Evolutionary conservation across 2,797 vertebrate species (phyloP).

Genomic region (Agapornis canus): DNA sequence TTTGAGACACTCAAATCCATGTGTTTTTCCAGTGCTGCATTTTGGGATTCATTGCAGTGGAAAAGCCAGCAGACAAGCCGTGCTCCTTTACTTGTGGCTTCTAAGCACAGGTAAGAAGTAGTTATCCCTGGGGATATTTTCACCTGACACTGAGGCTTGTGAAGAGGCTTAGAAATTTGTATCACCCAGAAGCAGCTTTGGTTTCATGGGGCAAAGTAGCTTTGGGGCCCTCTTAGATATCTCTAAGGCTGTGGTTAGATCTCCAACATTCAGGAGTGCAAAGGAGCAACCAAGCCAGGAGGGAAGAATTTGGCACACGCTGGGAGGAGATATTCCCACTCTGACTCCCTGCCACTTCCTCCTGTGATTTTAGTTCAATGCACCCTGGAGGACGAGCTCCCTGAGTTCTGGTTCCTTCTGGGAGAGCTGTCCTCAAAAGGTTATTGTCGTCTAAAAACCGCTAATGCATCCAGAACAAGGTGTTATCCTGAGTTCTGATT

Average conservation of each 20-base stretch:
- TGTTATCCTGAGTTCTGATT: not conserved
- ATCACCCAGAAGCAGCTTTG: not conserved
- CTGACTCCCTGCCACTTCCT: not conserved
- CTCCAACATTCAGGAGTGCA: not conserved
- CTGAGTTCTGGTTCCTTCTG: not conserved
- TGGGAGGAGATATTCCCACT: not conserved
- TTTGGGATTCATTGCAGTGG: not conserved
- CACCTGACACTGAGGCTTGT: not conserved
- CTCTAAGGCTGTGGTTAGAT: not conserved
- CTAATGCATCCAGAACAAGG: not conserved
- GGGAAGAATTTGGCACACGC: not conserved
- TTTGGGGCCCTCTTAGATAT: rapidly evolving
- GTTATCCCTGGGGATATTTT: not conserved
- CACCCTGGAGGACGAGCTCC: not conserved
- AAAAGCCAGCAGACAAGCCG: not conserved
- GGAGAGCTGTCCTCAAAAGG: rapidly evolving
- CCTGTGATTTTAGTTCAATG: not conserved
- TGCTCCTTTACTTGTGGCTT: not conserved
- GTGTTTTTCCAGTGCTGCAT: not conserved
- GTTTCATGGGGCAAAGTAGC: rapidly evolving
- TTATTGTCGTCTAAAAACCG: not conserved
- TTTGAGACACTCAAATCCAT: not conserved
- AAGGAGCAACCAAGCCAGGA: not conserved
- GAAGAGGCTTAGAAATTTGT: not conserved
- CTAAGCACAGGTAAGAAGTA: not conserved